Evolutionary conservation across 2,113 vertebrate species (phyloP).

Genomic region (Datnioides undecimradiatus): DNA sequence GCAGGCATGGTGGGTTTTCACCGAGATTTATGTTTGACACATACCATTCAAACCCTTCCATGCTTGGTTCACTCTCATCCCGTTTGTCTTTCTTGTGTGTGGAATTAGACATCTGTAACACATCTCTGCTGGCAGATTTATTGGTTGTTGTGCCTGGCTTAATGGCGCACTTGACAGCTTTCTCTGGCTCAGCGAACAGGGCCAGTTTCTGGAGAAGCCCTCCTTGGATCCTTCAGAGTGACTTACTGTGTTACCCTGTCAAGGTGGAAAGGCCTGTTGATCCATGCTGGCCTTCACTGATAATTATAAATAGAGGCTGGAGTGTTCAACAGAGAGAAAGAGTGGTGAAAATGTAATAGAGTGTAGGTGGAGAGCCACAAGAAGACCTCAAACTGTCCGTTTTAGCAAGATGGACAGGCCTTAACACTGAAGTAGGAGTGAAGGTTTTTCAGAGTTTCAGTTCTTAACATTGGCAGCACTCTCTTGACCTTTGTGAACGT

Average conservation of each 20-base stretch:
- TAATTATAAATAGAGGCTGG: constrained; percentile 14
- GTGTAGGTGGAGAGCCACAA: background rate
- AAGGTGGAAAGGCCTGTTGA: constrained; percentile 21
- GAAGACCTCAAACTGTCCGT: background rate
- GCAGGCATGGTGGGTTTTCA: background rate
- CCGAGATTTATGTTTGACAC: constrained; percentile 38
- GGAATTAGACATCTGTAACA: constrained; percentile 58
- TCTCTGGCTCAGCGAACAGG: constrained; percentile 54
- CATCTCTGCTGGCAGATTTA: constrained; percentile 59
- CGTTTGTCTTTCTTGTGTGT: constrained; percentile 41
- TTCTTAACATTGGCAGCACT: background rate
- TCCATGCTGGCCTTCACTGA: constrained; percentile 15
- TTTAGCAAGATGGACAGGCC: background rate
- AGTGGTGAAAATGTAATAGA: background rate
- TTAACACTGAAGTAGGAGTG: background rate
- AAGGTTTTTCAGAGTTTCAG: background rate
- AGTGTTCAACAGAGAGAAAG: background rate
- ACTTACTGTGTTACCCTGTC: constrained; percentile 50
- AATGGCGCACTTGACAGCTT: constrained; percentile 68
- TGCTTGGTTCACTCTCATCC: constrained; percentile 28
- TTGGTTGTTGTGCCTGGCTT: constrained; percentile 47
- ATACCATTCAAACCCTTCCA: constrained; percentile 36
- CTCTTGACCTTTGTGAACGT: background rate
- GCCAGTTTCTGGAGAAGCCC: constrained; percentile 41
- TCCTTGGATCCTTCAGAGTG: constrained; percentile 27